Evolutionary conservation across 2,797 vertebrate species (phyloP).

Genomic region (Alectoris magna): DNA sequence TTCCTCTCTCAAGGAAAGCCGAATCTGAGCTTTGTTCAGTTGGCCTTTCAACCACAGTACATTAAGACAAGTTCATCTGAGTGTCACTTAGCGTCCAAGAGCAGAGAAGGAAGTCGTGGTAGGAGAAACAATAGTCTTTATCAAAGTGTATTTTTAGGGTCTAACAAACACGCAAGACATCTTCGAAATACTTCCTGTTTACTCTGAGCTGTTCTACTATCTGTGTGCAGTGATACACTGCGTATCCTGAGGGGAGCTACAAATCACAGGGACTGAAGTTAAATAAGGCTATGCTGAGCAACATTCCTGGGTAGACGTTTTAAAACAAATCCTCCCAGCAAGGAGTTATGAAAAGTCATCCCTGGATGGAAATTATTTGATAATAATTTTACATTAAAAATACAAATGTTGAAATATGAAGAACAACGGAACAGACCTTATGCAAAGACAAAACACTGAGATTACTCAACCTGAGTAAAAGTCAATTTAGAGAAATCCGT

Average conservation of each 20-base stretch:
- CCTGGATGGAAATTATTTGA: neutral
- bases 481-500: neutral
- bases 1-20: conserved; percentile 68
- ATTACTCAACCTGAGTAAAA: neutral
- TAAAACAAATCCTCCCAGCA: neutral
- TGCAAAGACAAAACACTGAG: neutral
- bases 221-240: conserved; percentile 56
- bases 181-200: conserved; percentile 86
- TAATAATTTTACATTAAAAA: neutral
- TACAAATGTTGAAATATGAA: fast-evolving
- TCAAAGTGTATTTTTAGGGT: conserved; percentile 80
- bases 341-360: neutral
- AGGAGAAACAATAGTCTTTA: conserved; percentile 84
- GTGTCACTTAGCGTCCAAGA: conserved; percentile 59
- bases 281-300: conserved; percentile 4
- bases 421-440: neutral
- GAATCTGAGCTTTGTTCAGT: conserved; percentile 36
- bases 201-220: conserved; percentile 60
- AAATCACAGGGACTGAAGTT: conserved; percentile 24
- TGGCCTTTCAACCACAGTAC: conserved; percentile 63
- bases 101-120: conserved; percentile 63
- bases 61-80: conserved; percentile 78
- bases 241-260: conserved; percentile 62
- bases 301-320: conserved; percentile 7
- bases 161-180: conserved; percentile 71